Conservation (phyloP, 2,797 vertebrate species). For the Cyclura pinguis region DNA sequence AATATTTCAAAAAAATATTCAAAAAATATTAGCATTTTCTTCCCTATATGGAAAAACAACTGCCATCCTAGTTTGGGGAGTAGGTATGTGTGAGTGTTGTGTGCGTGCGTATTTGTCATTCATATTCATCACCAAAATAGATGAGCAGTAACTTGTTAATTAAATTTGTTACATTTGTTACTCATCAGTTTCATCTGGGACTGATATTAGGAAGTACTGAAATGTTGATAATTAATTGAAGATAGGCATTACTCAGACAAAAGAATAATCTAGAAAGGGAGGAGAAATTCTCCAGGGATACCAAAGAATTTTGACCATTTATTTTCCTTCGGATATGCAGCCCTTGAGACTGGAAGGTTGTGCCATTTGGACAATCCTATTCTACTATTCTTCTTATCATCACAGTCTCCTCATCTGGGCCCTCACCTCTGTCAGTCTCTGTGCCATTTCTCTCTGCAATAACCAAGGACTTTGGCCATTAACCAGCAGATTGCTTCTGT, state of each 20-base stretch:
- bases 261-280: constrained; percentile 25
- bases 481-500: constrained; percentile 13
- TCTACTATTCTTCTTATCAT: constrained; percentile 17
- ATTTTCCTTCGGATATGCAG: constrained; percentile 17
- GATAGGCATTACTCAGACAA: neutral
- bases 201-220: constrained; percentile 11
- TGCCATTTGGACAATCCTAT: neutral
- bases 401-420: constrained; percentile 22
- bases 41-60: neutral
- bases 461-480: constrained; percentile 40
- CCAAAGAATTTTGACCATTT: neutral
- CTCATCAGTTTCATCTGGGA: constrained; percentile 29
- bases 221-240: constrained; percentile 31
- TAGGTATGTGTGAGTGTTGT: neutral
- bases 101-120: neutral
- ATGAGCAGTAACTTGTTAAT: constrained; percentile 27
- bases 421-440: constrained; percentile 28
- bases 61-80: constrained; percentile 21
- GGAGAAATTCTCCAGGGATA: neutral
- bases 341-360: constrained; percentile 4
- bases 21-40: neutral
- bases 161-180: constrained; percentile 12
- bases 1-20: too few relatives aligned
- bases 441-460: constrained; percentile 40
- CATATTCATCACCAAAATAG: constrained; percentile 24